Base-by-base conservation (phyloP, 1,140 invertebrate genomes). In the Notospermus geniculatus region DNA sequence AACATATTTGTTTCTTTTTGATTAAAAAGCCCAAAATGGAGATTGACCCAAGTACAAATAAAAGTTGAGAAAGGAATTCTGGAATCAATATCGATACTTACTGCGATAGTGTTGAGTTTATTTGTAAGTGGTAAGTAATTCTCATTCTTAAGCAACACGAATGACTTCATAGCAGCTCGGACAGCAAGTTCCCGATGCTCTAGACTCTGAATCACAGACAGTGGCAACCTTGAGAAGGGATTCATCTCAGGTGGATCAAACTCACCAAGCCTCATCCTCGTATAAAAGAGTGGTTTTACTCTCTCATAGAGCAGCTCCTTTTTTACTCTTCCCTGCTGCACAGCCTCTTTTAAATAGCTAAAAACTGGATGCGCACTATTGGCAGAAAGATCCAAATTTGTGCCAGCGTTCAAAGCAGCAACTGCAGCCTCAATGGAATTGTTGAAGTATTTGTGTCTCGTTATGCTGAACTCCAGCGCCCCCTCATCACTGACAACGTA, bases 271-370 rank as follows among this genome's bases (percentile, higher is more conserved):
- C 73, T 67, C 75, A 79, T 75, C 52, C 77, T 61, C 0, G 76
- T 79, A 60, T 81, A 79, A 54, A 81, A 79, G 28, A 81, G 62
- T 11, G 79, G 79, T 54, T 73, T 73, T 0, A 74, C 64, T 15
- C 58, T 45, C 25, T 72, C 62, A n/a, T 45, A 4, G 1, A 72
- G 23, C 4, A 53, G n/a, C 5, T 52, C 52, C 36, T 60, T 32
- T 19, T 36, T 65, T 1, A 72, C 25, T 22, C 54, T 43, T 1
- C 66, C 59, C 28, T 62, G 43, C n/a, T 60, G n/a, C 2, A 68
- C 32, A 5, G 71, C 71, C 13, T 60, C 32, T 4, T 32, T 19
- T 36, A 64, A 29, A 28, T 25, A 50, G 2, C 45, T 4, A 43
- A 53, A 68, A 5, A 60, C 60, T 4, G 57, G 23, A 54, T 1